Base-by-base conservation (phyloP, 2,797 vertebrate species). In the Lutjanus argentimaculatus region DNA sequence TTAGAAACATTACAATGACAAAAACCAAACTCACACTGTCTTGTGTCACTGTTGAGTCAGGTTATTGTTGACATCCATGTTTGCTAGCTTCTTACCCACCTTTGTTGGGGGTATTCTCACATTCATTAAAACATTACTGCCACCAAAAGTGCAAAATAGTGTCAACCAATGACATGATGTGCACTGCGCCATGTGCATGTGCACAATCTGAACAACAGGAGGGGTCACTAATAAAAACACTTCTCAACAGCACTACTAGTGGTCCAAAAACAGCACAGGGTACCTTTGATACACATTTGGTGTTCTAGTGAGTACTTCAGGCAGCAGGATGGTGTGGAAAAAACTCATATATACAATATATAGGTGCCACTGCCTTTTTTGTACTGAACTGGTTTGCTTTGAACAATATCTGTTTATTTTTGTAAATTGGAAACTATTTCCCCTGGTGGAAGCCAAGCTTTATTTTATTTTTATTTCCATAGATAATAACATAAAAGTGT, bases 401-500 rank as follows among this genome's bases (percentile, higher is more conserved):
- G 8, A 67, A n/a, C 7, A 48, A 13, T 51, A 75, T 17, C 16
- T 43, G 36, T 48, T 46, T 56, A 1, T 40, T 51, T 61, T 56
- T 65, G 72, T 48, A 13, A 57, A 75, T 19, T 36, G 13, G 30
- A 65, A 56, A 74, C 25, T 19, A 48, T 75, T 58, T 43, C n/a
- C n/a, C 22, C 25, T 14, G 17, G 19, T 49, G 13, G 21, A 17
- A 65, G 13, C 42, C 8, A 1, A 65, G 43, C 22, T 46, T 8
- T 65, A 1, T 13, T 64, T 40, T 2, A 22, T 43, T 40, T 57
- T 49, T 48, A 49, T 57, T 57, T 25, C 43, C 25, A 57, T 13
- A 21, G 43, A 56, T 55, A 48, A 74, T 19, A 56, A 63, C 61
- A 56, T 21, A 65, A 22, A 75, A 66, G 10, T 42, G 15, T 1